These are phyloP conservation scores for Calameuta filiformis DNA, from an alignment of 2,888 invertebrate genomes.

Conservation along the genomic window DNA sequence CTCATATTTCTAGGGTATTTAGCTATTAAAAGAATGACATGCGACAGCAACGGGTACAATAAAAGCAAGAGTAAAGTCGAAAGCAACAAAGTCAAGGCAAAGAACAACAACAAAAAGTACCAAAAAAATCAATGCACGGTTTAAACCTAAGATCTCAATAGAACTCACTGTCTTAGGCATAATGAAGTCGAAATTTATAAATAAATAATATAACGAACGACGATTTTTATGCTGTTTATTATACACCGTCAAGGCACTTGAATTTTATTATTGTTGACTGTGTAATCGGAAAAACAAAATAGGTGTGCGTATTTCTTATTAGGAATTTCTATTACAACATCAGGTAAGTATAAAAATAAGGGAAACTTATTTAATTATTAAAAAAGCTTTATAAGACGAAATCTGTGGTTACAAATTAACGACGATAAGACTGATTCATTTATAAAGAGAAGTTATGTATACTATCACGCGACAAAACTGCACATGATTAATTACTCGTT, in stretches of 20 bases:
- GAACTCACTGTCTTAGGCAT: neutral
- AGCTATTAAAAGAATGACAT: constrained; percentile 1
- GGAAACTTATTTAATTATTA: neutral
- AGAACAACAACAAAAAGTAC: neutral
- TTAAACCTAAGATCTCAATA: neutral
- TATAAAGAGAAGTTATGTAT: neutral
- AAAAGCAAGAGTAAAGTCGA: neutral
- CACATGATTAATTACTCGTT: neutral
- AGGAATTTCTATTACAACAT: neutral
- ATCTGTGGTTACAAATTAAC: neutral
- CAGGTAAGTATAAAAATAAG: neutral
- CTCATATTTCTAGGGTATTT: constrained; percentile 5
- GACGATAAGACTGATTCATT: neutral
- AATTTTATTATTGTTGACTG: neutral
- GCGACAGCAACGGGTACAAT: neutral
- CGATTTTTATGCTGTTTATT: neutral
- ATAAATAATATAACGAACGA: neutral
- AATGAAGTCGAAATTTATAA: neutral
- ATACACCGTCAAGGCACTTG: neutral
- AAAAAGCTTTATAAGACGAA: neutral
- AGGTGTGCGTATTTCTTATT: no score
- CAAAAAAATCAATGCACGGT: neutral
- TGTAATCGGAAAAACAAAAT: no score
- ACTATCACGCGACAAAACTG: neutral
- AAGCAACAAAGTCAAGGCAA: neutral